Conservation (phyloP, 2,113 vertebrate genomes). For the Nibea albiflora region DNA sequence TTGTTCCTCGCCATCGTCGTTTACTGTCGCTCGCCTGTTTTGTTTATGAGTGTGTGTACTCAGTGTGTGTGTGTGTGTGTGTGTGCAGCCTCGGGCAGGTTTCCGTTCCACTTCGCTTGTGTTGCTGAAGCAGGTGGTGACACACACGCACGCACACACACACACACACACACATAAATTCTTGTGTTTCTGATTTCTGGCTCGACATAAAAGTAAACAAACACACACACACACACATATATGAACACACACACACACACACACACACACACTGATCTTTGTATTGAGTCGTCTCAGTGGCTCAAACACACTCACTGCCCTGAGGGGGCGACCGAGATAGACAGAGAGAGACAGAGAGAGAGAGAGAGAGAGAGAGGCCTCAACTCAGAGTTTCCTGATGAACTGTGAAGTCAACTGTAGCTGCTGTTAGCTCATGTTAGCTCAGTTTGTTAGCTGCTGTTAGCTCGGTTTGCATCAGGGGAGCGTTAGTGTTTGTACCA, state of each 20-base stretch:
- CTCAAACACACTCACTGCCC: slow-evolving; percentile 34
- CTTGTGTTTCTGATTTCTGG: slow-evolving; percentile 55
- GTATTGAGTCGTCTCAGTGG: slow-evolving; percentile 49
- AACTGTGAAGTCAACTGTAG: too few species aligned
- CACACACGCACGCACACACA: slow-evolving; percentile 10
- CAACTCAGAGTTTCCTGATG: not conserved
- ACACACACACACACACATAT: slow-evolving; percentile 39
- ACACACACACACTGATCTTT: slow-evolving; percentile 46
- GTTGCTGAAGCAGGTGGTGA: not conserved
- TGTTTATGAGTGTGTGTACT: too few species aligned
- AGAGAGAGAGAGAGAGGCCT: slow-evolving; percentile 43
- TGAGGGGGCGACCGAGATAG: slow-evolving; percentile 60
- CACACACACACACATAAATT: slow-evolving; percentile 43
- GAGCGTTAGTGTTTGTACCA: too few species aligned
- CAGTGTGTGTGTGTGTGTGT: too few species aligned
- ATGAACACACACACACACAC: slow-evolving; percentile 37
- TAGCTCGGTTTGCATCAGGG: too few species aligned
- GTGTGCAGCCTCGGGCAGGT: too few species aligned
- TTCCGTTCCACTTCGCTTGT: too few species aligned
- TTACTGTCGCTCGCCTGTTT: too few species aligned
- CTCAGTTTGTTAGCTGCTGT: too few species aligned
- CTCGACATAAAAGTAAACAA: slow-evolving; percentile 39
- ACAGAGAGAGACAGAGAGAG: slow-evolving; percentile 42
- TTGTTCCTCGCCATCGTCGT: too few species aligned
- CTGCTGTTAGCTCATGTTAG: too few species aligned